phyloP scores from a whole-genome alignment of 2,113 vertebrate species.

The Cyrtonyx montezumae region DNA sequence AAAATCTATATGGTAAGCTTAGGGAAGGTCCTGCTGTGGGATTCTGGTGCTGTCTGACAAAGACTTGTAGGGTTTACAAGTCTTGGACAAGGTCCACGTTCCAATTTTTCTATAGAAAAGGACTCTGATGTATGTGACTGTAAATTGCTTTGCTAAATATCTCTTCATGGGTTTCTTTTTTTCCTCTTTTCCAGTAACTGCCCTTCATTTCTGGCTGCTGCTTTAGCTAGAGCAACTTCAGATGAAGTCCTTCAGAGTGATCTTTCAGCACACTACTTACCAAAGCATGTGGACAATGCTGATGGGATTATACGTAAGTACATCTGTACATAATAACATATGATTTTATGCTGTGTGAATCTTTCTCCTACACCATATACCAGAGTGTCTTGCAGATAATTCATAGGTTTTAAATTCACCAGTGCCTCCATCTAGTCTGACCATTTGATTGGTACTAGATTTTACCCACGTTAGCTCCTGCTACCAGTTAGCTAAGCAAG shows the following conservation, averaged over 20 bases:
- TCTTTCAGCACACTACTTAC: slow-evolving; percentile 87
- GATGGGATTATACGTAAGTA: slow-evolving; percentile 92
- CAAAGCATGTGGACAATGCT: slow-evolving; percentile 84
- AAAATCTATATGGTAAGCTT: not conserved
- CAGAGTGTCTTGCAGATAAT: not conserved
- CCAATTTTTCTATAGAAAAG: not conserved
- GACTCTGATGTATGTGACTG: not conserved
- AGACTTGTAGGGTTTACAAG: not conserved
- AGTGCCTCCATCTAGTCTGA: not conserved
- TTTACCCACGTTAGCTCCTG: not conserved
- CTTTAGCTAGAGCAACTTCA: slow-evolving; percentile 90
- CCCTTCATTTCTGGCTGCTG: slow-evolving; percentile 95
- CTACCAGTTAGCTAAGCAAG: rapidly evolving
- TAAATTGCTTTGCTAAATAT: not conserved
- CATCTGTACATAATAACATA: not conserved
- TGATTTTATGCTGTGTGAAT: not conserved
- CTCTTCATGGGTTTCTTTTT: not conserved
- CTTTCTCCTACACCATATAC: not conserved
- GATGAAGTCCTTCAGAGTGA: slow-evolving; percentile 92
- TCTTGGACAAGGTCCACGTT: not conserved
- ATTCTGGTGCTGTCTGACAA: not conserved
- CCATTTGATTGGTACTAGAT: not conserved
- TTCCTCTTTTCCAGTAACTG: slow-evolving; percentile 87
- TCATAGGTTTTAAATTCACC: not conserved
- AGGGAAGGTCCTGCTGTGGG: not conserved